These are phyloP conservation scores for Ascaphus truei DNA, from an alignment of 2,113 vertebrate species.

Conservation along the genomic window DNA sequence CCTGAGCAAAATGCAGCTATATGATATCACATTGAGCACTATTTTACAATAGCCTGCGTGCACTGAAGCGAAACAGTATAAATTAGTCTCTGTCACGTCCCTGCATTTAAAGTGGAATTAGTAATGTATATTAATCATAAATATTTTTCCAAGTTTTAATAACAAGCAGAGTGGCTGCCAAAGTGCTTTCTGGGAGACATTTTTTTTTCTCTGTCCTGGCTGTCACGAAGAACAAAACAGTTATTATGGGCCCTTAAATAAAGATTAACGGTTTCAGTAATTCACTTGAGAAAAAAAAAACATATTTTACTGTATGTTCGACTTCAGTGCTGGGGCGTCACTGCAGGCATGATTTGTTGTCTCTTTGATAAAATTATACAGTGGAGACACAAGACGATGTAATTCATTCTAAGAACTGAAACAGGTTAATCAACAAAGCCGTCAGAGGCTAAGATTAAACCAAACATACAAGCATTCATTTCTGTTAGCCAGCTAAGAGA, in stretches of 20 bases:
- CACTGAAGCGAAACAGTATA: constrained; percentile 50
- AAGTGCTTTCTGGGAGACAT: constrained; percentile 61
- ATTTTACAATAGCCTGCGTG: constrained; percentile 42
- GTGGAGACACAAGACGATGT: constrained; percentile 57
- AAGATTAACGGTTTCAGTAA: constrained; percentile 75
- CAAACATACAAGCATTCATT: constrained; percentile 53
- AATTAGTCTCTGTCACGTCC: constrained; percentile 61
- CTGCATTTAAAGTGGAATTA: constrained; percentile 63
- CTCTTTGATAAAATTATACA: constrained; percentile 69
- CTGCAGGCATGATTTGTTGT: constrained; percentile 62
- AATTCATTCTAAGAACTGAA: constrained; percentile 61
- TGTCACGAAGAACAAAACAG: constrained; percentile 57
- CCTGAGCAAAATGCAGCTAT: neutral
- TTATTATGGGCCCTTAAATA: constrained; percentile 70
- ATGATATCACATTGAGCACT: neutral
- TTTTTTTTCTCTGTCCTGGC: constrained; percentile 44
- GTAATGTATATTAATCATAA: constrained; percentile 69
- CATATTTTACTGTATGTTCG: constrained; percentile 63
- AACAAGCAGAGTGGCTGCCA: constrained; percentile 61
- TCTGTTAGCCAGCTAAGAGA: constrained; percentile 43
- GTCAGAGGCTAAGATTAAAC: constrained; percentile 51
- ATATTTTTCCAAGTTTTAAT: constrained; percentile 66
- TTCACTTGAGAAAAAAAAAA: constrained; percentile 65
- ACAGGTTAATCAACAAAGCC: constrained; percentile 62
- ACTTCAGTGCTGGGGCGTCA: constrained; percentile 45